Base-by-base conservation (phyloP, 1,140 invertebrate species). In the Camponotus pennsylvanicus region DNA sequence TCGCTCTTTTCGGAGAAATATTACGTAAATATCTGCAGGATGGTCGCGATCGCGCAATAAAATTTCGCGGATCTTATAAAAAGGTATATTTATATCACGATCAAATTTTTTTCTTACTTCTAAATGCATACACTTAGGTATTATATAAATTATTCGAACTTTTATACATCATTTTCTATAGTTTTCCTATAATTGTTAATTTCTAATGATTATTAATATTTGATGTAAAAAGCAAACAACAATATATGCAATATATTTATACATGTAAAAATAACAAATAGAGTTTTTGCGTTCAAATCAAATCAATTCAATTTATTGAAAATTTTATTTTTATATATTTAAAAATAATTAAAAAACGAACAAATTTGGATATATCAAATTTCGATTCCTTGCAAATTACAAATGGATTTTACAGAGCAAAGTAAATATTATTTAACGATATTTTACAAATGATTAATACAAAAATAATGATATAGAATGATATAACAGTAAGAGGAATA, bases 281-380 rank as follows among this genome's bases (percentile, higher is more conserved):
- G 7, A 75, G 7, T 27, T 9, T 77, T 11, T 45, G 18, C 4
- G 3, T 37, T 21, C 9, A 40, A 75, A n/a, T 73, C 32, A n/a
- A 57, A 59, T 11, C 27, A 27, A 27, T 27, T 27, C 27, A 27
- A 27, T 21, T 59, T 59, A 75, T 61, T 42, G 4, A 6, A 63
- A 61, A 0, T 27, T 27, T 77, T 0, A 32, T 64, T 64, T 63
- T 32, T 64, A 77, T 32, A n/a, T 77, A 63, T 45, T 5, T 77
- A 34, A 42, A 4, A 18, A 32, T 63, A 77, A 77, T 45, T 64
- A 64, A n/a, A 32, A 9, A 45, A 18, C 27, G 7, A 27, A 0
- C 59, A 63, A 42, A 63, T 77, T 42, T n/a, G 2, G 55, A 11
- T 42, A n/a, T 57, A 3, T 18, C 37, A 59, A 21, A 7, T 75